These are phyloP conservation scores for Drosophila crucigera DNA, from an alignment of 2,888 invertebrate species.

Conservation along the genomic window DNA sequence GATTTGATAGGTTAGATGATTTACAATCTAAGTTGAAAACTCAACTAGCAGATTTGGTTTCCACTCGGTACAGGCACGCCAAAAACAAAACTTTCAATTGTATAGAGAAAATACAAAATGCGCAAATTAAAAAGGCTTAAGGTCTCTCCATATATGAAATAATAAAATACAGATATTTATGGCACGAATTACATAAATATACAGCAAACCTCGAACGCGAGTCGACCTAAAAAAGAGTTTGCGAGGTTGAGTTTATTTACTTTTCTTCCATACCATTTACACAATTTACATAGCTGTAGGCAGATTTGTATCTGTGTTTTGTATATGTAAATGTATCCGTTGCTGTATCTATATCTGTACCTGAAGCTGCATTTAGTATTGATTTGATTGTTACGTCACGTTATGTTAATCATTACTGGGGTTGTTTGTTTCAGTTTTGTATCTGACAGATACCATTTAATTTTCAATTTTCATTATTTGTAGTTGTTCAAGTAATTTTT, in stretches of 20 bases:
- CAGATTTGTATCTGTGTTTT: slow-evolving; percentile 16
- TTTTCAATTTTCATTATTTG: slow-evolving; percentile 1
- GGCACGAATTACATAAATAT: slow-evolving; percentile 14
- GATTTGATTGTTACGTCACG: slow-evolving; percentile 1
- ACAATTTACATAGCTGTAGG: slow-evolving; percentile 41
- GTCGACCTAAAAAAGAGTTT: slow-evolving; percentile 11
- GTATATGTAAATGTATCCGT: slow-evolving; percentile 11
- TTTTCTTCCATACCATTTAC: slow-evolving; percentile 45
- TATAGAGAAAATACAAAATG: slow-evolving; percentile 30
- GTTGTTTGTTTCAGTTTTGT: slow-evolving; percentile 37
- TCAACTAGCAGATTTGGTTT: slow-evolving; percentile 90
- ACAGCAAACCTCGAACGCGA: slow-evolving; percentile 13
- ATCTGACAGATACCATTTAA: slow-evolving; percentile 12
- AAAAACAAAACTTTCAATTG: slow-evolving; percentile 45
- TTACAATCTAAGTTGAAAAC: slow-evolving; percentile 33
- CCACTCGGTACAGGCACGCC: slow-evolving; percentile 89
- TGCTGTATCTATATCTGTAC: slow-evolving; percentile 33
- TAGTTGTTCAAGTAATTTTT: background rate
- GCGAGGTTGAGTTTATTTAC: slow-evolving; percentile 6
- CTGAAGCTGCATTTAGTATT: slow-evolving; percentile 18
- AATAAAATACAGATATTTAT: slow-evolving; percentile 15
- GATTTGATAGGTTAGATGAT: slow-evolving; percentile 7
- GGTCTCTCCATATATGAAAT: slow-evolving; percentile 15
- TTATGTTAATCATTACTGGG: slow-evolving; percentile 37
- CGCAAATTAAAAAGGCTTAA: slow-evolving; percentile 33